Base-by-base conservation (phyloP, 2,113 vertebrate genomes). In the Micronycteris hirsuta region DNA sequence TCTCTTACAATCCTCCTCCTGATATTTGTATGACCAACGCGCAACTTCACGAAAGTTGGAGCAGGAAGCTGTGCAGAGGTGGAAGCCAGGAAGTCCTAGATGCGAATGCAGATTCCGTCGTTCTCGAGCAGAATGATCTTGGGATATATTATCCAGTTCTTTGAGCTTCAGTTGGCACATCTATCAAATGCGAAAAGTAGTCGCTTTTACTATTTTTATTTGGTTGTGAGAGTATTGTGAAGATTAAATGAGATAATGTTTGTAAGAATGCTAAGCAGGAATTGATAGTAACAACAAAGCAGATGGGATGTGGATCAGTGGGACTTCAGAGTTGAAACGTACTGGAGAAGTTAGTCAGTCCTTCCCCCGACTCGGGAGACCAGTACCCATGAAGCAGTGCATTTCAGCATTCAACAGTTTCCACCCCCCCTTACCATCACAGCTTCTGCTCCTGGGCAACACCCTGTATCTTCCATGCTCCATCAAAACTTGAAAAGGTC, bases 1-100 rank as follows among this genome's bases (percentile, higher is more conserved):
- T 86, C 83, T 73, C 93, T 76, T 86, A 86, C n/a, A 87, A 65
- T 67, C 88, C 81, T 81, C 88, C 82, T 52, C 28, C 71, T 86
- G 82, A 19, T 24, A 19, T 49, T 90, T 89, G 73, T 49, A 68
- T 88, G 43, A 68, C 13, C 10, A 87, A 22, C 43, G 63, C 70
- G 93, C 84, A 78, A 4, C 11, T 49, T 86, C 68, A 61, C 19
- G 9, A 41, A 56, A 83, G 33, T 54, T 41, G 67, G 52, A 47
- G n/a, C 71, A 22, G 26, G 71, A 92, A 83, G 22, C 70, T 89
- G 17, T 85, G 54, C 61, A 22, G 38, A 87, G 56, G 56, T 19
- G 6, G 70, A 45, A 90, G 65, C 38, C 56, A 87, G 33, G 47
- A 94, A 68, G 26, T 47, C 28, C 76, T 45, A 8, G 38, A 31